Conservation (phyloP, 2,113 vertebrate genomes). For the Pseudorasbora parva region DNA sequence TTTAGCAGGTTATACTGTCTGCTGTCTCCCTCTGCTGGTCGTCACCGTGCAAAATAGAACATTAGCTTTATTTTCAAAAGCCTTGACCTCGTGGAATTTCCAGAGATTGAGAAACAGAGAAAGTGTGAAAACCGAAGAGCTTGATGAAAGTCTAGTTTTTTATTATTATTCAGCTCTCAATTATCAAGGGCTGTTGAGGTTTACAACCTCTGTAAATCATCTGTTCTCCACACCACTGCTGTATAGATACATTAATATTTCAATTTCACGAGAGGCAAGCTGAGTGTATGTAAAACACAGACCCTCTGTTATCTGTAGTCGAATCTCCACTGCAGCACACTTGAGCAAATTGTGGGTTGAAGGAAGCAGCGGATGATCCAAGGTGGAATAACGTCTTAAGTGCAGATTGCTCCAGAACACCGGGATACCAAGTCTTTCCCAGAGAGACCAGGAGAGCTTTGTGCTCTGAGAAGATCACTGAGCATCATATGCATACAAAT, state of each 20-base stretch:
- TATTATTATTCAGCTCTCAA: neutral
- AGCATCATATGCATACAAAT: neutral
- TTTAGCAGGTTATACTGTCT: neutral
- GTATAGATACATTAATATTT: slow-evolving; percentile 28
- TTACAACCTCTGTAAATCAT: slow-evolving; percentile 12
- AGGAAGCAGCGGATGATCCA: neutral
- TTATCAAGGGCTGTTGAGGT: slow-evolving; percentile 34
- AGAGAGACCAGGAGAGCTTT: slow-evolving; percentile 12
- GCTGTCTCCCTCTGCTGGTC: slow-evolving; percentile 26
- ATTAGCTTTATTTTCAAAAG: neutral
- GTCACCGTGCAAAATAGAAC: neutral
- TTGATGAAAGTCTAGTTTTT: neutral
- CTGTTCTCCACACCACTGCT: slow-evolving; percentile 21
- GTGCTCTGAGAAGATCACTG: slow-evolving; percentile 4
- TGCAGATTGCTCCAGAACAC: slow-evolving; percentile 12
- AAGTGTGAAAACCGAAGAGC: neutral
- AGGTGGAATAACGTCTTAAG: slow-evolving; percentile 1
- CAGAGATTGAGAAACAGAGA: neutral
- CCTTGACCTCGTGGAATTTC: too few relatives aligned
- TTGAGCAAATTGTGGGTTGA: slow-evolving; percentile 34
- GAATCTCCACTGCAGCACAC: slow-evolving; percentile 21
- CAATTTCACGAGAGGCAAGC: slow-evolving; percentile 18
- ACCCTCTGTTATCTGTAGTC: neutral
- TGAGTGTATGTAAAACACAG: slow-evolving; percentile 31
- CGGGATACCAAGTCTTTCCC: neutral